Percentiles rank a stretch among this genome's conserved stretches.
phyloP scores from a whole-genome alignment of 2,888 invertebrate species.

The Gasteruption jaculator region DNA sequence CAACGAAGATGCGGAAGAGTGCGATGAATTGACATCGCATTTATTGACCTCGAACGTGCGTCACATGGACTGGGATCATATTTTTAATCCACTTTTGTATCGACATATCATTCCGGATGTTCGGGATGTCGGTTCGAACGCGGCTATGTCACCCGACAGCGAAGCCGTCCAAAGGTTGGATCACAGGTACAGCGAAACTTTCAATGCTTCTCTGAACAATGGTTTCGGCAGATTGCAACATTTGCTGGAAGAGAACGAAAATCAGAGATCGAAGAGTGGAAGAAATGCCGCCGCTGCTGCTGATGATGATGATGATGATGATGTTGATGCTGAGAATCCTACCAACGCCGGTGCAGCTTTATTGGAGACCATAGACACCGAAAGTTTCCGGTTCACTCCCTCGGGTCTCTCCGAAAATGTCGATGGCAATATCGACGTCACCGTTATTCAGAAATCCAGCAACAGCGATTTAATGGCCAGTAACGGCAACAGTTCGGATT shows the following conservation, averaged over 20 bases:
- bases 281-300: no score
- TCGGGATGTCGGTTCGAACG: constrained; percentile 18
- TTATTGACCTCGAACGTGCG: constrained; percentile 41
- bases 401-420: constrained; percentile 34
- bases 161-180: constrained; percentile 38
- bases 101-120: constrained; percentile 40
- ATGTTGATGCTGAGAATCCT: constrained; percentile 11
- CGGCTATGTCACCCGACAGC: constrained; percentile 28
- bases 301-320: no score
- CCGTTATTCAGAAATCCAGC: constrained; percentile 31
- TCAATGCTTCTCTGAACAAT: constrained; percentile 28
- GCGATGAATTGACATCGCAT: constrained; percentile 39
- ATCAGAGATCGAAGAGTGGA: constrained; percentile 13
- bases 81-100: constrained; percentile 46
- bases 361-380: constrained; percentile 15
- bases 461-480: constrained; percentile 33
- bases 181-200: constrained; percentile 29
- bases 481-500: constrained; percentile 30
- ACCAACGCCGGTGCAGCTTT: constrained; percentile 1
- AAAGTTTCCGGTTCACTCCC: constrained; percentile 30
- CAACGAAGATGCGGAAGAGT: constrained; percentile 29
- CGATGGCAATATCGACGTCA: constrained; percentile 35
- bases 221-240: constrained; percentile 31
- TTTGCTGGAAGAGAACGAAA: constrained; percentile 24
- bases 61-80: constrained; percentile 36